Base-by-base conservation (phyloP, 35 echinoderm and acorn worm species). In the Stichopus chloronotus region DNA sequence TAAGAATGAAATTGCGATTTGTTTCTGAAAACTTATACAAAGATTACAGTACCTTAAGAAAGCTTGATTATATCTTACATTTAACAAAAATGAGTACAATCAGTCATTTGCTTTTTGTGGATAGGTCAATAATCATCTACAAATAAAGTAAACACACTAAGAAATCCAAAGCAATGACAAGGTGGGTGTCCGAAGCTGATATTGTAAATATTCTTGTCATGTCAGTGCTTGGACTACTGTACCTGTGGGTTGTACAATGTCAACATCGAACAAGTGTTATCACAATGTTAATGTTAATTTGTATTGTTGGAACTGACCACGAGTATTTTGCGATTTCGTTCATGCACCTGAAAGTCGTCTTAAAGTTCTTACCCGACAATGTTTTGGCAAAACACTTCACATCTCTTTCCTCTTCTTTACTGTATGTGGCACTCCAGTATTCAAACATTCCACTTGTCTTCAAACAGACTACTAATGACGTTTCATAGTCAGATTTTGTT, bases 401-500 rank as follows among this genome's bases (percentile, higher is more conserved):
- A 58, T 22, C 16, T 5, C 20, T 58, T 19, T 14, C 19, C 22
- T 56, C 17, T 19, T 5, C 82, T 23, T 7, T 58, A 5, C 3
- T 58, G 55, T 85, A 85, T 7, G 55, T 20, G 10, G 82, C 82
- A 85, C 82, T 58, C 82, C 82, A 85, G 82, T 85, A 85, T 58
- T 85, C 82, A 58, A 58, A 85, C 16, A 60, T 85, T 19, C 82
- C 55, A 25, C 57, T 85, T 2, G 82, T 58, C 52, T 85, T 85
- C 24, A 58, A n/a, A 20, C 69, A 74, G 22, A 74, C 19, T 24
- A n/a, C 69, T 6, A 74, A 72, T 72, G 69, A 65, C 11, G 19
- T 11, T 65, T 65, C 19, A 65, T 14, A 14, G 61, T 65, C 61
- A 65, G 30, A 43, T 43, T 43, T 43, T 43, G 9, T 14, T 4